A percentile compares a stretch with the other conserved stretches of the same genome.
Evolutionary conservation across 2,888 invertebrate species (phyloP).

Genomic region (Temnothorax rugatulus): DNA sequence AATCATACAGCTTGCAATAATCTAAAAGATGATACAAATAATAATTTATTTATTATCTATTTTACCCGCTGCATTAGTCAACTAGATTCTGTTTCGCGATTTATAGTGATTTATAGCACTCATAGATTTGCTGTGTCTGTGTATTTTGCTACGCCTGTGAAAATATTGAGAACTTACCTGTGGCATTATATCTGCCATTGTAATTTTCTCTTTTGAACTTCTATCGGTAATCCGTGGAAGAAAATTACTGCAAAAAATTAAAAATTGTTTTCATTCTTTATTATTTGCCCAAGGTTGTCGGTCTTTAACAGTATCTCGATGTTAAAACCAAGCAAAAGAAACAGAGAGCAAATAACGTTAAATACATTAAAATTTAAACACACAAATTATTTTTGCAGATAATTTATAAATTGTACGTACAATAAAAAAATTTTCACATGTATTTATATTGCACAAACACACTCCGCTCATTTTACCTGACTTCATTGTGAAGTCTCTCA

Average conservation of each 20-base stretch:
- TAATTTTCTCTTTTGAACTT: slow-evolving; percentile 7
- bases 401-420: not conserved
- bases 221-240: not conserved
- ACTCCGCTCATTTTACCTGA: slow-evolving; percentile 17
- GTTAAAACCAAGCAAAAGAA: slow-evolving; percentile 1
- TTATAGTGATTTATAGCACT: not conserved
- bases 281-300: too few species aligned
- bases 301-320: too few species aligned
- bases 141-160: not conserved
- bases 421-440: not conserved
- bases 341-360: not conserved
- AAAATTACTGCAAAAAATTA: slow-evolving; percentile 27
- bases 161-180: slow-evolving; percentile 12
- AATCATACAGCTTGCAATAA: slow-evolving; percentile 86
- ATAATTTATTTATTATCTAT: not conserved
- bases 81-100: not conserved
- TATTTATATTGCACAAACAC: not conserved
- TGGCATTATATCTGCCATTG: slow-evolving; percentile 19
- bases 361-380: not conserved
- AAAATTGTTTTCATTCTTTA: not conserved
- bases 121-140: not conserved
- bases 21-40: slow-evolving; percentile 78
- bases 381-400: not conserved
- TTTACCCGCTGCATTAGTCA: not conserved
- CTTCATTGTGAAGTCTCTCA: not conserved